Conservation (phyloP, 2,113 vertebrate genomes). For the Pangasianodon gigas region DNA sequence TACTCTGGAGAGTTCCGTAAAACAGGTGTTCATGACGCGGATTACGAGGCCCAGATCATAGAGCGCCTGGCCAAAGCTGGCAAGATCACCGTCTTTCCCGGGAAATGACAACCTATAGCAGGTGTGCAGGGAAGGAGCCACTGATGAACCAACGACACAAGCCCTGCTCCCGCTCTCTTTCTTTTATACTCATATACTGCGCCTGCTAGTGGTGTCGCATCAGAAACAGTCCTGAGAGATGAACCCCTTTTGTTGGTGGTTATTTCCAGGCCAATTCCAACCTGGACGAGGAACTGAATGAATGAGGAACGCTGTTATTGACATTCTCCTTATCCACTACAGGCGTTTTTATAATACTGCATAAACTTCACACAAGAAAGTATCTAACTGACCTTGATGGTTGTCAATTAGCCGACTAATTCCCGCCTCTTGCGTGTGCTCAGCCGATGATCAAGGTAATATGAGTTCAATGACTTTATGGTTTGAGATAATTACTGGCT, state of each 20-base stretch:
- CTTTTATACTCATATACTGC: slow-evolving; percentile 18
- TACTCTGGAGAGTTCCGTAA: slow-evolving; percentile 96
- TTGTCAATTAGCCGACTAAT: slow-evolving; percentile 16
- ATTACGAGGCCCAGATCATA: slow-evolving; percentile 94
- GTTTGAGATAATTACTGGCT: slow-evolving; percentile 31
- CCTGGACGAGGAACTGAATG: slow-evolving; percentile 32
- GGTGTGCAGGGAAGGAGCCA: not conserved
- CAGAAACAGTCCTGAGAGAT: slow-evolving; percentile 14
- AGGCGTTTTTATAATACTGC: slow-evolving; percentile 10
- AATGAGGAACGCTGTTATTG: not conserved
- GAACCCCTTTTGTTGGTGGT: slow-evolving; percentile 15
- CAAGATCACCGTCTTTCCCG: slow-evolving; percentile 90
- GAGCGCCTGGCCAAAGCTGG: slow-evolving; percentile 84
- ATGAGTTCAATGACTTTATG: slow-evolving; percentile 9
- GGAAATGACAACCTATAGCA: slow-evolving; percentile 76
- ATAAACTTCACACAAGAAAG: slow-evolving; percentile 6
- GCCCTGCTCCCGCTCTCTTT: slow-evolving; percentile 38
- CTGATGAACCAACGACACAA: slow-evolving; percentile 6
- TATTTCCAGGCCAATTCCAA: slow-evolving; percentile 30
- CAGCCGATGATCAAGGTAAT: slow-evolving; percentile 15
- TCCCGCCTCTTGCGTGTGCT: slow-evolving; percentile 14
- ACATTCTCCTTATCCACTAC: not conserved
- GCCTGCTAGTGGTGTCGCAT: not conserved
- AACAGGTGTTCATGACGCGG: slow-evolving; percentile 93
- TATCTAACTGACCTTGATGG: not conserved